phyloP scores from a whole-genome alignment of 1,140 invertebrate species.

The Formica selysi region DNA sequence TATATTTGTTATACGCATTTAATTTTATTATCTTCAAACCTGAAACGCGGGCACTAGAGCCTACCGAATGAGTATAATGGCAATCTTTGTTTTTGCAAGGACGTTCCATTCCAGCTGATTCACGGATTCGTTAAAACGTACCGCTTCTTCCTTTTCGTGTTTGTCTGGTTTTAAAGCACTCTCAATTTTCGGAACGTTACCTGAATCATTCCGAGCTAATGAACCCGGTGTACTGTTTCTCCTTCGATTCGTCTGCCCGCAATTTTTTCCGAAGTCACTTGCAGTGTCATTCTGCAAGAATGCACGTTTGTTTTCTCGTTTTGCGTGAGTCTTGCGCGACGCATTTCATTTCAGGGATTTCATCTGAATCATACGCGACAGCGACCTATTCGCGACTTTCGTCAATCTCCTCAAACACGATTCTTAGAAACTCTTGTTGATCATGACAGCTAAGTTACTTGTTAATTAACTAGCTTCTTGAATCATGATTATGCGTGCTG shows the following conservation, averaged over 20 bases:
- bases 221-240: background rate
- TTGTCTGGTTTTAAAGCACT: background rate
- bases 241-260: constrained; percentile 2
- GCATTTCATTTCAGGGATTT: constrained; percentile 59
- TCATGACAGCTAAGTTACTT: background rate
- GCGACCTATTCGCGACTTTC: background rate
- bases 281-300: constrained; percentile 38
- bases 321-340: constrained; percentile 32
- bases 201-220: constrained; percentile 41
- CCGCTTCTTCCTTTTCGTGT: constrained; percentile 21
- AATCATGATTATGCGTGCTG: constrained; percentile 34
- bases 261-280: background rate
- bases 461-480: constrained; percentile 26
- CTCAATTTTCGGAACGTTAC: constrained; percentile 2
- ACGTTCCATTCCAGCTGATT: constrained; percentile 55
- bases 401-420: constrained; percentile 11
- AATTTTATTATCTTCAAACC: background rate
- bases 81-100: constrained; percentile 1
- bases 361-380: constrained; percentile 48
- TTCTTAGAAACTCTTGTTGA: constrained; percentile 28
- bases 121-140: constrained; percentile 20
- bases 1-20: background rate
- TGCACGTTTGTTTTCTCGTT: constrained; percentile 5
- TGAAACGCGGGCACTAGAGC: background rate
- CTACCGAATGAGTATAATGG: background rate